phyloP scores from a whole-genome alignment of 2,797 vertebrate species.

The Chromis chromis region DNA sequence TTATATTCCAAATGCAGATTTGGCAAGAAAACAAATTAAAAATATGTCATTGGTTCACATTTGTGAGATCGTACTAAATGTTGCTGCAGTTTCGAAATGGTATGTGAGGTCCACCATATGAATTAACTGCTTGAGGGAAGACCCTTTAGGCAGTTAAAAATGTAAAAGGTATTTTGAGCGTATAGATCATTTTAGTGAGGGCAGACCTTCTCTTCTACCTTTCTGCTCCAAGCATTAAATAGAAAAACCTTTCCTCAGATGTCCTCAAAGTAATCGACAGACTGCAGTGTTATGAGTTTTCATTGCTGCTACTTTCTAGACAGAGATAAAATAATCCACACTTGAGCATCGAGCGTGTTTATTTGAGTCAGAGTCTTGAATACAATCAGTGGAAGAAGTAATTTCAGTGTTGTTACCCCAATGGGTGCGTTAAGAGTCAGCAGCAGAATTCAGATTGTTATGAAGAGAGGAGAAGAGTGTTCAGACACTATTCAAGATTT shows the following conservation, averaged over 20 bases:
- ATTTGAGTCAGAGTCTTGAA: constrained; percentile 39
- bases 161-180: background rate
- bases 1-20: background rate
- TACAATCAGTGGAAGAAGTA: constrained; percentile 41
- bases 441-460: constrained; percentile 15
- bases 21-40: background rate
- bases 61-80: background rate
- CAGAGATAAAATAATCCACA: constrained; percentile 27
- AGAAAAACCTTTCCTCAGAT: background rate
- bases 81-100: background rate
- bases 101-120: background rate
- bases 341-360: constrained; percentile 29
- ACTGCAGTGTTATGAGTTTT: background rate
- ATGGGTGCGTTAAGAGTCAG: constrained; percentile 30
- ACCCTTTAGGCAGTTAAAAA: constrained; percentile 4
- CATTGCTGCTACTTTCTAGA: background rate
- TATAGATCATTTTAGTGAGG: background rate
- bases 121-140: background rate
- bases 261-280: background rate
- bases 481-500: constrained; percentile 13
- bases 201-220: fast-evolving
- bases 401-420: constrained; percentile 41
- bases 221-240: constrained; percentile 11
- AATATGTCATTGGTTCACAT: background rate
- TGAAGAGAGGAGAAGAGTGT: constrained; percentile 20